Evolutionary conservation across 2,888 invertebrate species (phyloP), one percentile per base, ranked within the genome.

Genomic region (Incurvaria masculella): DNA sequence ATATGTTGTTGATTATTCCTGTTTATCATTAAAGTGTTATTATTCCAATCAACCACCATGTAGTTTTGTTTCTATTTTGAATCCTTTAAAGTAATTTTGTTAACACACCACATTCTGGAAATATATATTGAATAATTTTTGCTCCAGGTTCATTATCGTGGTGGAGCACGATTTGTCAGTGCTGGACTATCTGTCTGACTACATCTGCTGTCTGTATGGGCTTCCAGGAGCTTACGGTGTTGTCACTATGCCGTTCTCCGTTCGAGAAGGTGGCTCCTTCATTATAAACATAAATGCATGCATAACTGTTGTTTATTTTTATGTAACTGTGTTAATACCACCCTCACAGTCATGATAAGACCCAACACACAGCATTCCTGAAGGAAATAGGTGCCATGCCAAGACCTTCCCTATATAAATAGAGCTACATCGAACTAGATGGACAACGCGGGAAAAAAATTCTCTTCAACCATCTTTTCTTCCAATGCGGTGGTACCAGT

Each of bases 131-230:
- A 53, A 55, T 55, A 46, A 51, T 59, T 44, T 61, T 55, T 49
- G 47, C 66, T 73, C 49, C 64, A 94, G 93, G 69, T 99, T 97
- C 68, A 94, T 99, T 58, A 97, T 99, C 58, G 99, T 99, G 8
- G 99, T 99, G 46, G 99, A 99, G 70, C 99, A 99, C 67, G 99
- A 99, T 81, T 84, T 99, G 72, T 97, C 98, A 49, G 98, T 99
- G 40, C 75, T 99, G 63, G 99, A 99, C 75, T 99, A 99, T 69
- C 81, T 99, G 49, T 98, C 98, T 5, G 99, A 99, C 75, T 99
- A 97, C 65, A 97, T 99, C 67, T 99, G 99, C 75, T 95, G 96
- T 66, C 78, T 99, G 48, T 99, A 99, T 71, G 99, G 99, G 49
- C 91, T 97, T 46, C 99, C 99, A 52, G 97, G 97, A 60, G 97